These are phyloP conservation scores for Drosophila sulfurigaster DNA, from an alignment of 1,140 invertebrate species.

Conservation along the genomic window DNA sequence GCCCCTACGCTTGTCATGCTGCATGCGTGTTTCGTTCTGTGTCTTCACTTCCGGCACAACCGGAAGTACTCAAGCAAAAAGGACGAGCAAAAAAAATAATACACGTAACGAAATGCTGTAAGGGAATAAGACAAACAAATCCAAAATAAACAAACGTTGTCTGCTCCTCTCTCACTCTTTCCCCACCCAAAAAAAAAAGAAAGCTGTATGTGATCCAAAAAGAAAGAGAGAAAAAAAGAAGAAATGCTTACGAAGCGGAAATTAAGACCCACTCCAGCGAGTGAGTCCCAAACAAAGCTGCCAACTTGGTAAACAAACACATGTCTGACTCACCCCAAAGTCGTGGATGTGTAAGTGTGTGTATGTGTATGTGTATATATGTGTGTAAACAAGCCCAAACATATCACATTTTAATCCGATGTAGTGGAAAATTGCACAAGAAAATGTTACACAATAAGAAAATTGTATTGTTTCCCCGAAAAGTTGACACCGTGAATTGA, in stretches of 20 bases:
- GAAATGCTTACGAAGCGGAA: conserved; percentile 80
- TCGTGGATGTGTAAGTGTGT: neutral
- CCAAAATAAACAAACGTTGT: conserved; percentile 67
- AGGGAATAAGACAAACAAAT: conserved; percentile 65
- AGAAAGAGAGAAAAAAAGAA: conserved; percentile 21
- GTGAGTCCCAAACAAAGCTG: conserved; percentile 71
- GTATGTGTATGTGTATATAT: conserved; percentile 24
- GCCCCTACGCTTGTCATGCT: conserved; percentile 49
- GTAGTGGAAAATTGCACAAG: conserved; percentile 80
- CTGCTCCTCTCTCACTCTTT: conserved; percentile 10
- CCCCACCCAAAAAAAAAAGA: conserved; percentile 8
- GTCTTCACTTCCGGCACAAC: conserved; percentile 68
- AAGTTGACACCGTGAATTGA: conserved; percentile 58
- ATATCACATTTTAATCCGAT: conserved; percentile 84
- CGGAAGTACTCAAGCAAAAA: conserved; percentile 79
- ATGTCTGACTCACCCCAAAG: conserved; percentile 60
- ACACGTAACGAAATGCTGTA: conserved; percentile 43
- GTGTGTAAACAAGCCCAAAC: conserved; percentile 81
- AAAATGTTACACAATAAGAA: conserved; percentile 49
- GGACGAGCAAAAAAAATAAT: conserved; percentile 31
- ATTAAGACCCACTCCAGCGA: conserved; percentile 76
- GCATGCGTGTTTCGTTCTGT: conserved; percentile 40
- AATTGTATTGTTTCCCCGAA: conserved; percentile 63
- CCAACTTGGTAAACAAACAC: conserved; percentile 82
- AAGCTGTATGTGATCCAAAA: conserved; percentile 44